Base-by-base conservation (phyloP, 2,888 invertebrate species). In the Dicyrtomina minuta region DNA sequence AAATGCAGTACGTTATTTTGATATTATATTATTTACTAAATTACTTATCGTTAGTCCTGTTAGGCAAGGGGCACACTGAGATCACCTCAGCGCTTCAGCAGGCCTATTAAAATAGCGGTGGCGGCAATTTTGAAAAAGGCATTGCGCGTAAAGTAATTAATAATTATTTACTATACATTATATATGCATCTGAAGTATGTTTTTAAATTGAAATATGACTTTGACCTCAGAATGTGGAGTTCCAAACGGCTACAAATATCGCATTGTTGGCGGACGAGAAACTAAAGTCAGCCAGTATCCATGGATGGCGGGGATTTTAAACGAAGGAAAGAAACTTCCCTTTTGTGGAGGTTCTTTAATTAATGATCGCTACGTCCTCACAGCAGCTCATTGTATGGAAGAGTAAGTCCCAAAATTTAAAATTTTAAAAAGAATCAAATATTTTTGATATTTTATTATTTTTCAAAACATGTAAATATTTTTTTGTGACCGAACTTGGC, bases 271-370 rank as follows among this genome's bases (percentile, higher is more conserved):
- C 44, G 78, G 78, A 26, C 43, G 74, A 20, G 74, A 75, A 68
- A 74, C 75, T 1, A 55, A 58, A 1, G 71, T 77, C 2, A 67
- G 70, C 53, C 75, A 76, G 55, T 78, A 77, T 66, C 77, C 77
- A 10, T 78, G 78, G 78, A 76, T 75, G 22, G 66, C 74, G n/a
- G 78, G 75, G 22, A 72, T 78, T 66, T 20, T 77, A 27, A 70
- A 72, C 24, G 70, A 56, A 46, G 71, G 61, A 20, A 72, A 73
- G 56, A 68, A 61, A 61, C 59, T 77, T 4, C 78, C 93, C 83
- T 93, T 93, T 82, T 93, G 93, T 80, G 93, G 93, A 15, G 93
- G 92, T 56, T 90, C 91, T 83, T 84, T 93, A 73, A 79, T 80
- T 77, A 90, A 88, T 80, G 88, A 89, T 79, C 44, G 75, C 53